Percentiles rank a stretch among this genome's conserved stretches.
These are phyloP conservation scores for Matsumyia berberina DNA, from an alignment of 2,888 invertebrate species.

Conservation along the genomic window DNA sequence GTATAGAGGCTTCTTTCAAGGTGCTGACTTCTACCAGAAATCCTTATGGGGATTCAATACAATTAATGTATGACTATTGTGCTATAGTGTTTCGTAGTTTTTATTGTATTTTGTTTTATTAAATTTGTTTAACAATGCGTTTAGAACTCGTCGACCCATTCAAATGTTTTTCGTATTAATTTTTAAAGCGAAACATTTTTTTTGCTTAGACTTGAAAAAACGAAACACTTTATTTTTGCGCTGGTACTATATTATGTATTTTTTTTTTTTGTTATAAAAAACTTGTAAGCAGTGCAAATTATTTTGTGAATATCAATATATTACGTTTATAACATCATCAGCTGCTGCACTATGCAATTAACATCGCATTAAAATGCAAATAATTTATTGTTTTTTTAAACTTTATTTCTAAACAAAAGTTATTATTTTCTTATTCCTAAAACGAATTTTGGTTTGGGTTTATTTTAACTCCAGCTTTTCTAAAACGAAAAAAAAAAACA, in stretches of 20 bases:
- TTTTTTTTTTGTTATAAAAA: constrained; percentile 48
- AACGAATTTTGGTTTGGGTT: constrained; percentile 49
- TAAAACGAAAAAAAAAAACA: constrained; percentile 53
- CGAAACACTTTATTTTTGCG: constrained; percentile 61
- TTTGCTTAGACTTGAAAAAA: constrained; percentile 40
- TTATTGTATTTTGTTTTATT: constrained; percentile 12
- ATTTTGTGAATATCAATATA: constrained; percentile 78
- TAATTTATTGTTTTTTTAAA: constrained; percentile 41
- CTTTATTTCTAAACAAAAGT: constrained; percentile 24
- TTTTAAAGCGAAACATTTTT: constrained; percentile 40
- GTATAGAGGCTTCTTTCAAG: too few relatives aligned
- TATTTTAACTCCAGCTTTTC: constrained; percentile 50
- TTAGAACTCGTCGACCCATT: neutral
- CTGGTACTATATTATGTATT: constrained; percentile 57
- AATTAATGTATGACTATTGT: constrained; percentile 1
- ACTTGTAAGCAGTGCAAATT: constrained; percentile 83
- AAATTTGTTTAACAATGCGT: constrained; percentile 1
- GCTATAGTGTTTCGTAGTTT: neutral
- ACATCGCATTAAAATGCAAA: constrained; percentile 44
- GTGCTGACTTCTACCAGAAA: too few relatives aligned
- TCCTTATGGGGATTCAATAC: too few relatives aligned
- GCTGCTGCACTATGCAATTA: constrained; percentile 66
- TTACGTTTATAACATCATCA: constrained; percentile 29
- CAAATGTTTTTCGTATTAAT: constrained; percentile 34
- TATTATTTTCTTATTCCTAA: constrained; percentile 15